Base-by-base conservation (phyloP, 2,113 vertebrate genomes). In the Scomber japonicus region DNA sequence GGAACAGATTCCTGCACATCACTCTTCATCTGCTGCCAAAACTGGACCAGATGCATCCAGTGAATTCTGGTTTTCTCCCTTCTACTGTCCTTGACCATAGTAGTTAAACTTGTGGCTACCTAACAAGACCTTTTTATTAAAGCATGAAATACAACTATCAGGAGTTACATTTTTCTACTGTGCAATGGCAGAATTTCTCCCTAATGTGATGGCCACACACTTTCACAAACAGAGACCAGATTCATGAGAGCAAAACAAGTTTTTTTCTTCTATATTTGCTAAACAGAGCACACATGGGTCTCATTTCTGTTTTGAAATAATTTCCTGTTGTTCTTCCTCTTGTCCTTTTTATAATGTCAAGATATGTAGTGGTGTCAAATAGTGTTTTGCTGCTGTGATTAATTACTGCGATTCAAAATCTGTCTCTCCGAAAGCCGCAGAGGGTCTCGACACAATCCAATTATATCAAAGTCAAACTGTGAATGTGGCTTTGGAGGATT, bases 221-320 rank as follows among this genome's bases (percentile, higher is more conserved):
- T 46, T 60, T 17, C 11, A n/a, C 1, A 71, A 63, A 85, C 75
- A 10, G 19, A 72, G 5, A 30, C 10, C 40, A 57, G 57, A 40
- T 44, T 78, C 66, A 0, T 14, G 8, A n/a, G 49, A 21, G 11
- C n/a, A 53, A 31, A 51, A 19, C 49, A 50, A 31, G 19, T 57
- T 19, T 15, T 1, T 72, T 48, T 24, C 9, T 48, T 24, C 9
- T 8, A 9, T 31, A 9, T 56, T 27, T 14, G 51, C 51, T 11
- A 11, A 76, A 64, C 12, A 1, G 9, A 57, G 63, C 15, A 61
- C 62, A 53, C 15, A 14, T n/a, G 55, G n/a, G 4, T 60, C 0
- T 6, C 10, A 2, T 40, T 1, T 3, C 4, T 21, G 0, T 1
- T 21, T 19, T 40, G 19, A 44, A 40, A 11, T 0, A 4, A 62